Percentiles rank a stretch among this genome's conserved stretches.
These are phyloP conservation scores for Camptogramma bilineatum DNA, from an alignment of 2,888 invertebrate species.

Conservation along the genomic window DNA sequence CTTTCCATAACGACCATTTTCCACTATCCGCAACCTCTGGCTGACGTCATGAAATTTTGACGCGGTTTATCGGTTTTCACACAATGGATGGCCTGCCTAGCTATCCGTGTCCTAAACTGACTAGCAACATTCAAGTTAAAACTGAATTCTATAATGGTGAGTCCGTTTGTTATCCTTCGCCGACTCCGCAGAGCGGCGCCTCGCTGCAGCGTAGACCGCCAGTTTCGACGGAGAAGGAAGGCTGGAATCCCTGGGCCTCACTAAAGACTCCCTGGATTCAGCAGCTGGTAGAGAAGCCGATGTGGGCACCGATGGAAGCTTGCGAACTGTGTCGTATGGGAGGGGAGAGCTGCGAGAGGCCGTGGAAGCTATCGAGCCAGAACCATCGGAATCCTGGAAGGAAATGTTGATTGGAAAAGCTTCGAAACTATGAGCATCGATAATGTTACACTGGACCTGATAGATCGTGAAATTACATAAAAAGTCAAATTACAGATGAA, in stretches of 20 bases:
- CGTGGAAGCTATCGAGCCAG: conserved; percentile 77
- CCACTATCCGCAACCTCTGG: no score
- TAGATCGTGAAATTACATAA: no score
- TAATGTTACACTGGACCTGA: no score
- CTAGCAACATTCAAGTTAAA: conserved; percentile 67
- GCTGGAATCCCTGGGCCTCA: conserved; percentile 77
- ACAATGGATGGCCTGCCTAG: not conserved
- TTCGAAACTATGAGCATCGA: no score
- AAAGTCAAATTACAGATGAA: no score
- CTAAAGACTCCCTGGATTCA: conserved; percentile 80
- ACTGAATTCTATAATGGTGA: conserved; percentile 91
- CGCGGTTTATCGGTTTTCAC: not conserved
- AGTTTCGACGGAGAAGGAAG: conserved; percentile 88
- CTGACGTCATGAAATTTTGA: not conserved
- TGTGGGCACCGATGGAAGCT: conserved; percentile 79
- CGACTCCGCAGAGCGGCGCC: conserved; percentile 85
- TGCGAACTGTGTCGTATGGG: conserved; percentile 77
- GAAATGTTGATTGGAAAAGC: conserved; percentile 7
- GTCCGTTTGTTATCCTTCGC: conserved; percentile 85
- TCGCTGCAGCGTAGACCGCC: conserved; percentile 83
- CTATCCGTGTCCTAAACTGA: not conserved
- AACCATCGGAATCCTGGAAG: conserved; percentile 76
- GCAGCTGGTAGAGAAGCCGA: conserved; percentile 81
- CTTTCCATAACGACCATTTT: not conserved
- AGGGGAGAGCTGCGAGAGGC: conserved; percentile 77